Evolutionary conservation across 2,888 invertebrate genomes (phyloP), one percentile per base, ranked within the genome.

Genomic region (Empis stercorea): DNA sequence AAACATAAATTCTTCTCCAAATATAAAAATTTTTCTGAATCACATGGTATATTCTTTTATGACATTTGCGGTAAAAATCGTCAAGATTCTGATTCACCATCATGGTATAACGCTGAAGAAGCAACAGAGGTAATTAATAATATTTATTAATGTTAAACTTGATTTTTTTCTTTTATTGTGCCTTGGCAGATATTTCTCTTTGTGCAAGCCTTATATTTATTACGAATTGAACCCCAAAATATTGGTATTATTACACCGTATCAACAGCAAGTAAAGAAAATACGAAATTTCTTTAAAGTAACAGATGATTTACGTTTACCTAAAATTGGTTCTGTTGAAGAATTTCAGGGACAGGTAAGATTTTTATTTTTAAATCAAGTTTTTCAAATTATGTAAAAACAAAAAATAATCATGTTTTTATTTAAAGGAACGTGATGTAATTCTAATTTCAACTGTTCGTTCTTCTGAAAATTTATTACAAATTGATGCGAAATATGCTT

Each of bases 181-280:
- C n/a, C n/a, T n/a, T 27, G 13, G 27, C 27, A 20, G 23, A 9
- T 27, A 27, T 27, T 7, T 27, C 23, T 4, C 7, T 27, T 27
- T 27, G 23, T 27, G 4, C 2, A 6, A 4, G 7, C 6, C 23
- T 27, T 27, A 27, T 27, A 27, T 9, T 9, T 7, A 7, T 6
- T 27, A 7, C 5, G 7, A 27, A 27, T 89, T n/a, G 62, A 60
- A 2, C 68, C 76, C 0, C 56, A 61, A 30, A 59, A 59, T 44
- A 68, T 96, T 59, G 96, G 95, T 4, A 81, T 96, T 48, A 87
- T 96, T 51, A 86, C 94, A 13, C 95, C 95, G 0, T 96, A 96
- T 61, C 71, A 83, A 51, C 88, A 89, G 64, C 96, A 96, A 78
- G 91, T 89, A 64, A 72, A 60, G 44, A 55, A 59, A 34, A 48